Evolutionary conservation across 2,888 invertebrate species (phyloP), one percentile per base, ranked within the genome.

Genomic region (Folsomia manolachei): DNA sequence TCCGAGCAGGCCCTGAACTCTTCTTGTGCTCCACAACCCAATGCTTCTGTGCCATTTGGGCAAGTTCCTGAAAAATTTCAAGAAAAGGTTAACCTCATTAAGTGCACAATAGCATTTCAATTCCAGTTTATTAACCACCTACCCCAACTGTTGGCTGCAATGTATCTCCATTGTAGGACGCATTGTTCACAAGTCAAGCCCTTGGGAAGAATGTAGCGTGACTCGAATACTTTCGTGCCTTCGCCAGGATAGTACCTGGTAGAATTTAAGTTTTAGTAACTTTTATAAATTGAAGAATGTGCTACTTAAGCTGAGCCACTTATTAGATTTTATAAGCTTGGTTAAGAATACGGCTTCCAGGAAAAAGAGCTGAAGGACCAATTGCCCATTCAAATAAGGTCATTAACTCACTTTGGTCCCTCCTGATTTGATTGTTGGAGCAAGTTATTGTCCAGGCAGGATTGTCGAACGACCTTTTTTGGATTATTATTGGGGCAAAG

Each of bases 111-210:
- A 51, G 9, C 51, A 51, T 11, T 51, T 51, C 51, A 51, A 11
- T 51, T 11, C 51, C 9, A 51, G 18, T 51, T 11, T 11, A 51
- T 56, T 56, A 56, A 56, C 7, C 19, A 19, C 56, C n/a, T 4
- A 53, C 92, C 92, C 93, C 93, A 93, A 82, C 92, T 92, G 82
- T 93, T 93, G 1, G 84, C 93, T 62, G 94, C 93, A 70, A 92
- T 87, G 83, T 95, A 95, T 79, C 90, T 88, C 95, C 95, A 95
- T 82, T 95, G 95, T 72, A 95, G 85, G 21, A 95, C 88, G 82
- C 95, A 95, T 83, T 93, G 93, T 14, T 87, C 84, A 83, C 95
- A 95, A 63, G 89, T 88, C 19, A 93, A 82, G 53, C 87, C 89
- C 81, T 86, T 85, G 0, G 89, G 89, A 67, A 91, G 84, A 79